Evolutionary conservation across 1,140 invertebrate species (phyloP), one percentile per base, ranked within the genome.

Genomic region (Bombus waltoni): DNA sequence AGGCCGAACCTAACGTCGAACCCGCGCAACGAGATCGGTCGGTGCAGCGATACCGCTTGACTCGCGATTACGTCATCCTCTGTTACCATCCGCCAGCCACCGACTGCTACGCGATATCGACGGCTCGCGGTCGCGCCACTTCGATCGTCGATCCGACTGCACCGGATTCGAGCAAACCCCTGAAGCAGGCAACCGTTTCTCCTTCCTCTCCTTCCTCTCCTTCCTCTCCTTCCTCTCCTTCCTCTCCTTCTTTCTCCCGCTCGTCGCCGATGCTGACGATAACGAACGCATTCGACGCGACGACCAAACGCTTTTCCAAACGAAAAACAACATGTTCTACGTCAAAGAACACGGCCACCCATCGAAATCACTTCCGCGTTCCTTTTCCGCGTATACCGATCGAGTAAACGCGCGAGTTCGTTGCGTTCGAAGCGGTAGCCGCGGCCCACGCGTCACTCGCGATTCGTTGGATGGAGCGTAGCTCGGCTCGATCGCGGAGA

Each of bases 341-440:
- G 32, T 94, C 92, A 94, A 94, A 93, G 91, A 76, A 82, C 90
- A 88, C 83, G 8, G 82, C 3, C 86, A 84, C 86, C 84, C 88
- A 87, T 86, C 85, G 83, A 93, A 90, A 73, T 68, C 59, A 89
- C 88, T 76, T 92, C 89, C 92, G 92, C 90, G 89, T 90, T 90
- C 90, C 89, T 90, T 92, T 94, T 94, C 93, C 94, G 93, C 94
- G 93, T 87, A 90, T 83, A 85, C 93, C 93, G 93, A 93, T 94
- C 92, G 89, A 93, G 92, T 92, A 93, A 22, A 94, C 92, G 88
- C 93, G 93, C 93, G 93, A 93, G 93, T 93, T 94, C 92, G 92
- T 94, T 93, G 93, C 93, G 91, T 94, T 94, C 92, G 93, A 94
- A 94, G 94, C 94, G 91, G 85, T 82, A 75, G 89, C 89, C 59